These are phyloP conservation scores for Mobula birostris DNA, from an alignment of 2,113 vertebrate species.

Conservation along the genomic window DNA sequence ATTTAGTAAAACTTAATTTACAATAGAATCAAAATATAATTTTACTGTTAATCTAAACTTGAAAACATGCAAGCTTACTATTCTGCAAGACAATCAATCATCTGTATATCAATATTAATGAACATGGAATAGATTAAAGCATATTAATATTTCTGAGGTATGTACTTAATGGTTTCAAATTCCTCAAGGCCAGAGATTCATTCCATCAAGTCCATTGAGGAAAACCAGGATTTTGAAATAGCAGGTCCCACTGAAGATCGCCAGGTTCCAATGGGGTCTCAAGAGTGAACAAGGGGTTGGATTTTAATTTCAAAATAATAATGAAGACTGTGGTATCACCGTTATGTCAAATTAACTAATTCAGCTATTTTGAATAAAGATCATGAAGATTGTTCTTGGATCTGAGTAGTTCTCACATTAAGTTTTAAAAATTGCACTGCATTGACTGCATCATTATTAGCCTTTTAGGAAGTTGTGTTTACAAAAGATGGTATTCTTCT, in stretches of 20 bases:
- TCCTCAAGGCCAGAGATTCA: neutral
- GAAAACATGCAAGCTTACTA: neutral
- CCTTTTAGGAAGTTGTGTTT: too few relatives aligned
- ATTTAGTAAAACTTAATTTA: neutral
- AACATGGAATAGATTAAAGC: neutral
- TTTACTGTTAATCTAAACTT: neutral
- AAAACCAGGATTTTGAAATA: neutral
- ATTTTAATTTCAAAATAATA: too few relatives aligned
- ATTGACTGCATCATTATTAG: too few relatives aligned
- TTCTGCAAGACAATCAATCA: neutral
- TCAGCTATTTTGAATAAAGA: too few relatives aligned
- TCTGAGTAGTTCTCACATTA: too few relatives aligned
- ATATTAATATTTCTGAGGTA: neutral
- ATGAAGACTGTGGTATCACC: too few relatives aligned
- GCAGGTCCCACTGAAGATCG: neutral
- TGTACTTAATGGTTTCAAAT: neutral
- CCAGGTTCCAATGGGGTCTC: neutral
- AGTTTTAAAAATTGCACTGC: too few relatives aligned
- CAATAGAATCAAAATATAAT: neutral
- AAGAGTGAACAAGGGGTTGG: neutral
- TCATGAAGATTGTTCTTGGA: too few relatives aligned
- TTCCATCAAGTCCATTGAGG: neutral
- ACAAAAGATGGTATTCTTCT: too few relatives aligned
- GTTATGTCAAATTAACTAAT: too few relatives aligned
- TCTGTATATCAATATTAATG: neutral